A percentile compares a stretch with the other conserved stretches of the same genome.
phyloP scores from a whole-genome alignment of 2,113 vertebrate genomes.

The Carettochelys insculpta region DNA sequence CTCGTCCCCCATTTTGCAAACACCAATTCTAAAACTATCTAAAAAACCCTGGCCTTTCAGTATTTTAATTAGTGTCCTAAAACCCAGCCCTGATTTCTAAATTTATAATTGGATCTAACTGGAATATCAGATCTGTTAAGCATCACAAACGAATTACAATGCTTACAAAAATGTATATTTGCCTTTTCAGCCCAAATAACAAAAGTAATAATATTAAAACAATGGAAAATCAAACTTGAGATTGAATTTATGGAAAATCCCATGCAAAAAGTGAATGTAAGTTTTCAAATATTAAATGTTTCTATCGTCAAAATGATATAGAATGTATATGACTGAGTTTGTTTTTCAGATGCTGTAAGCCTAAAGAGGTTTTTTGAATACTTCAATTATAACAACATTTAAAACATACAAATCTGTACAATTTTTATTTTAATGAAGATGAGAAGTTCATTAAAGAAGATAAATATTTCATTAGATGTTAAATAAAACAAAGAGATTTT shows the following conservation, averaged over 20 bases:
- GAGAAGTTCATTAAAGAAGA: conserved; percentile 99
- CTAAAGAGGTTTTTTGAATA: conserved; percentile 79
- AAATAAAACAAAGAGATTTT: conserved; percentile 99
- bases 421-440: conserved; percentile 99
- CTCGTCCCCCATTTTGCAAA: too few relatives aligned
- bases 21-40: background rate
- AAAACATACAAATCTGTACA: conserved; percentile 93
- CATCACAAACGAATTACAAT: background rate
- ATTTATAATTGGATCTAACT: background rate
- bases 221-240: background rate
- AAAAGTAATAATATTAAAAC: background rate
- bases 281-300: conserved; percentile 58
- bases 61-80: background rate
- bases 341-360: conserved; percentile 76
- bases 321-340: conserved; percentile 76
- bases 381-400: conserved; percentile 87
- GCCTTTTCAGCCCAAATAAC: background rate
- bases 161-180: background rate
- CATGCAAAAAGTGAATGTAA: conserved; percentile 17
- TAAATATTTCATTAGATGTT: conserved; percentile 99
- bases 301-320: conserved; percentile 67
- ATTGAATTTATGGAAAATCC: background rate
- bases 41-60: background rate
- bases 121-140: background rate
- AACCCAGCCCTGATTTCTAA: background rate